Conservation (phyloP, 1,140 invertebrate species). For the Rhizoglyphus robini region DNA sequence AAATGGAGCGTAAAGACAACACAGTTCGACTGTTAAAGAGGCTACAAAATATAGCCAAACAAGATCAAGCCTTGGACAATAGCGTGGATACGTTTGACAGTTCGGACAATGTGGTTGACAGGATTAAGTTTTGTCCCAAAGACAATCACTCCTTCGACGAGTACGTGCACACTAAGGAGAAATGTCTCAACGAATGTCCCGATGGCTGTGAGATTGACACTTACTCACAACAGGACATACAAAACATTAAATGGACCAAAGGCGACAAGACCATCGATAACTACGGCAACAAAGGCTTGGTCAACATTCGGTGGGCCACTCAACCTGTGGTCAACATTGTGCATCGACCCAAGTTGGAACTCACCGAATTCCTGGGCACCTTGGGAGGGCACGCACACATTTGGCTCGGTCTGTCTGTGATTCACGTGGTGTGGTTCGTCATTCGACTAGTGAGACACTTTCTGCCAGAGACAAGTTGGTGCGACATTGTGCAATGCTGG, state of each 20-base stretch:
- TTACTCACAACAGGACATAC: background rate
- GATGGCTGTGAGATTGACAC: background rate
- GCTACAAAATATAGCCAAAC: background rate
- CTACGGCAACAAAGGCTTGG: no score
- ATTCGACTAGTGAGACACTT: no score
- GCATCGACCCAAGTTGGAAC: background rate
- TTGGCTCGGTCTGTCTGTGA: background rate
- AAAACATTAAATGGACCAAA: background rate
- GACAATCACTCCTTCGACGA: background rate
- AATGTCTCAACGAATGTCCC: background rate
- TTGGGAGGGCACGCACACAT: background rate
- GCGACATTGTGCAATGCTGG: no score
- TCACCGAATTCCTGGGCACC: background rate
- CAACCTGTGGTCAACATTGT: background rate
- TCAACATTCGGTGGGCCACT: background rate
- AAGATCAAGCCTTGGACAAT: background rate
- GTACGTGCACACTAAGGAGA: background rate
- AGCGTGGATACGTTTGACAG: no score
- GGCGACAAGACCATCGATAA: no score
- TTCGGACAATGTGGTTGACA: background rate
- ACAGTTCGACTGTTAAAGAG: background rate
- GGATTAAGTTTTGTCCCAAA: background rate
- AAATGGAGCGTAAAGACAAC: background rate
- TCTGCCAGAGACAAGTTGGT: no score
- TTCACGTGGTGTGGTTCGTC: background rate